Base-by-base conservation (phyloP, 1,140 invertebrate species). In the Phenacoccus solenopsis region DNA sequence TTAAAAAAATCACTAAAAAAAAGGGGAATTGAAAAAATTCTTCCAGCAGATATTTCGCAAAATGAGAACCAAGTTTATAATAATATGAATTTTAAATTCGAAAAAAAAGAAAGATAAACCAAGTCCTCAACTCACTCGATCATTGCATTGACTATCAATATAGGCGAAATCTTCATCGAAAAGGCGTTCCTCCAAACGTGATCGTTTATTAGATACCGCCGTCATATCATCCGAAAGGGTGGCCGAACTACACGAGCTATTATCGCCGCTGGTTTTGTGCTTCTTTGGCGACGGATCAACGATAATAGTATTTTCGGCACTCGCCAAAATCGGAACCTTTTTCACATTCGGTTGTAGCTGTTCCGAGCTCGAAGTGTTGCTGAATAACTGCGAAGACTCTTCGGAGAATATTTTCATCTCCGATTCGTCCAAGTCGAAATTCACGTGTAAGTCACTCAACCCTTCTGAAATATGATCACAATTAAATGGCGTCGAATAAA, bases 401-500 rank as follows among this genome's bases (percentile, higher is more conserved):
- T 91, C 90, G 12, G 88, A 90, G 77, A 93, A 90, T 80, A 92
- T 91, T 74, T 88, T 84, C 84, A 90, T 88, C 79, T 93, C 90
- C 0, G 88, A 82, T 75, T 93, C 90, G 75, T 92, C 90, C 13
- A 90, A 83, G 71, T 91, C 89, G 74, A 93, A 90, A 67, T 91
- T 88, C 10, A 93, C 79, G 49, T 90, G 85, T 77, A 93, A 86
- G 74, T 91, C 90, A 35, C 89, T 90, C 28, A 93, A 81, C 79
- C 93, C 90, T 16, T 87, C 28, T 76, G 81, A 75, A 74, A 79
- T 56, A 12, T 2, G 56, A 10, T 24, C 24, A 57, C 24, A 69
- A 49, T 20, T 28, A 35, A 69, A 1, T n/a, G 56, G 25, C 1
- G 49, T 9, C 16, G 21, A 57, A 28, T 1, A 38, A 68, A 20